phyloP scores from a whole-genome alignment of 2,888 invertebrate species.

The Cerceris rybyensis region DNA sequence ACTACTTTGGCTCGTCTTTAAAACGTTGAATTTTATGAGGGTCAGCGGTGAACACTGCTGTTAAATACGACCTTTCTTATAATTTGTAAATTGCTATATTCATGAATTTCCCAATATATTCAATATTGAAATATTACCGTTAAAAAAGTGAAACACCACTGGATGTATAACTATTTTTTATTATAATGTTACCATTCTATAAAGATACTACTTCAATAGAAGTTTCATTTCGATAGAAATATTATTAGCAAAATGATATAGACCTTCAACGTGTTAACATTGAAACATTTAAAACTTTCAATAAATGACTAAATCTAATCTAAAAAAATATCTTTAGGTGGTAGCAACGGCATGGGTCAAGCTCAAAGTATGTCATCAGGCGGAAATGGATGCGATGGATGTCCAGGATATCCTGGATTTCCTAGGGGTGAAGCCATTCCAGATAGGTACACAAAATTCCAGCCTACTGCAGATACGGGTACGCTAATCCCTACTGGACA shows the following conservation, averaged over 20 bases:
- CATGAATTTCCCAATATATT: too few relatives aligned
- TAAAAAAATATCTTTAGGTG: constrained; percentile 84
- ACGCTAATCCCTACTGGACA: constrained; percentile 4
- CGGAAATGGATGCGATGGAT: constrained; percentile 87
- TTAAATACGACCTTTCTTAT: neutral
- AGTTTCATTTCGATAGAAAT: neutral
- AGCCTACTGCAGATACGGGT: constrained; percentile 5
- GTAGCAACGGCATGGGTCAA: constrained; percentile 93
- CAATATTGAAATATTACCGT: too few relatives aligned
- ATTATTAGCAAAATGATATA: neutral
- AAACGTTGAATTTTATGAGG: too few relatives aligned
- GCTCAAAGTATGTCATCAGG: constrained; percentile 92
- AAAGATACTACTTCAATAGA: too few relatives aligned
- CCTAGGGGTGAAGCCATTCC: constrained; percentile 22
- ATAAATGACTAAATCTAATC: constrained; percentile 5
- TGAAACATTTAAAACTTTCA: neutral
- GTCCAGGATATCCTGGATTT: constrained; percentile 80
- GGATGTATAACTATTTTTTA: too few relatives aligned
- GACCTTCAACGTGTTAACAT: too few relatives aligned
- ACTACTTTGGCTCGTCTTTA: neutral
- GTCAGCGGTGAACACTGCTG: too few relatives aligned
- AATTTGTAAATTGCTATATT: too few relatives aligned
- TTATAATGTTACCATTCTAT: too few relatives aligned
- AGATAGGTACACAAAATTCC: constrained; percentile 34
- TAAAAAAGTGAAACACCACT: too few relatives aligned